Evolutionary conservation across 2,888 invertebrate species (phyloP), one percentile per base, ranked within the genome.

Genomic region (Saturnia japonica): DNA sequence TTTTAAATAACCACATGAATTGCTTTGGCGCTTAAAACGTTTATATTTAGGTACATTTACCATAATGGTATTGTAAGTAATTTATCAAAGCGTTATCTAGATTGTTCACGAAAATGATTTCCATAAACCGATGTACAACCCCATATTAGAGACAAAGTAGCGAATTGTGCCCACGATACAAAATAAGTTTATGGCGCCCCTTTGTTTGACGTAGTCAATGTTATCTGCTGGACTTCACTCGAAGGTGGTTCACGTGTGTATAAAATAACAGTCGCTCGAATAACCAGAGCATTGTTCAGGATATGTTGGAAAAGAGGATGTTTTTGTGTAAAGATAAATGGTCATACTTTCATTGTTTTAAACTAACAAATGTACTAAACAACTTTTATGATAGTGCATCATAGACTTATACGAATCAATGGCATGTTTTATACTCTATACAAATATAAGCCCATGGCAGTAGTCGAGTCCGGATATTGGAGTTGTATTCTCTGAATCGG

Each of bases 111-210:
- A 28, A 57, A 42, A 54, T 54, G 60, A 45, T 57, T 22, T 45
- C 57, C 69, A 19, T 47, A 40, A 68, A 47, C 16, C 68, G 22
- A 28, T 47, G 43, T 51, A 40, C 40, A 40, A n/a, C 47, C 62
- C 66, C 67, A 67, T 47, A 45, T 69, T 67, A 47, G 69, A 54
- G 67, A 88, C 86, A 86, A 86, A 85, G 87, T 90, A 85, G 81
- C 81, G 81, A 85, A 88, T 87, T 87, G 85, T 85, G 75, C 82
- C 79, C 79, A 83, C 82, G 85, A 89, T 89, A 91, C 90, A 89
- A 91, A 91, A 91, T 90, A 91, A 91, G 90, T 91, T 91, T 91
- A 90, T 89, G 84, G 75, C 80, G 72, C 76, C 81, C 86, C 85
- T 88, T 91, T 91, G 91, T 91, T 86, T 88, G 88, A 81, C 81